These are phyloP conservation scores for Macrobrachium nipponense DNA, from an alignment of 1,140 invertebrate species.

Conservation along the genomic window DNA sequence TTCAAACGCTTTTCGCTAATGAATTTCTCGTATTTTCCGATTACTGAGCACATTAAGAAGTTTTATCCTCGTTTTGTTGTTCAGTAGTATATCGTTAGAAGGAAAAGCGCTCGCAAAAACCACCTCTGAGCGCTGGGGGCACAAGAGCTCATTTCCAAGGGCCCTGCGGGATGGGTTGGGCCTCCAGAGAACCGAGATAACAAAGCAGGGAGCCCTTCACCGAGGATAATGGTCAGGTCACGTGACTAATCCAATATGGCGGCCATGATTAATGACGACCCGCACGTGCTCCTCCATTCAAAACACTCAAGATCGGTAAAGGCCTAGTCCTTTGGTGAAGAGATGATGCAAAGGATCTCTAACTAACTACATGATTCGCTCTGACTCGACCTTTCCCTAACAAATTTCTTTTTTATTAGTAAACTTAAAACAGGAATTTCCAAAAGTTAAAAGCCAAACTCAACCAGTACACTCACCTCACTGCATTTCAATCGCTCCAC, in stretches of 20 bases:
- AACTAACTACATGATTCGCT: background rate
- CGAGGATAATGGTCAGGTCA: slow-evolving; percentile 55
- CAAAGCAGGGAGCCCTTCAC: slow-evolving; percentile 54
- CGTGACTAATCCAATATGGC: slow-evolving; percentile 60
- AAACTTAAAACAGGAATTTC: background rate
- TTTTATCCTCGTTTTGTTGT: slow-evolving; percentile 4
- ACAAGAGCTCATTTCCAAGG: background rate
- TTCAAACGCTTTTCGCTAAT: slow-evolving; percentile 50
- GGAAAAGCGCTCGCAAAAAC: background rate
- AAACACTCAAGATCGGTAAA: slow-evolving; percentile 21
- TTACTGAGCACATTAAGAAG: slow-evolving; percentile 59
- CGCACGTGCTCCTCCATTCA: slow-evolving; percentile 19
- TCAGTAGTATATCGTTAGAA: background rate
- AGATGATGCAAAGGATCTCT: slow-evolving; percentile 16
- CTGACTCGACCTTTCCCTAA: background rate
- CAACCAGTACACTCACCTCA: background rate
- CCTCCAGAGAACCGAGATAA: slow-evolving; percentile 6
- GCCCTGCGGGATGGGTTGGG: background rate
- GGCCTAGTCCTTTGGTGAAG: slow-evolving; percentile 6
- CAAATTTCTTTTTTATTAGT: no score
- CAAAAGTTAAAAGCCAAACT: background rate
- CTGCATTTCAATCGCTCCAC: background rate
- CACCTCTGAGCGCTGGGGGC: background rate
- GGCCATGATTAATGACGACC: slow-evolving; percentile 52
- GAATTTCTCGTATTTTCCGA: slow-evolving; percentile 62